phyloP scores from a whole-genome alignment of 2,797 vertebrate genomes.

The Furcifer pardalis region DNA sequence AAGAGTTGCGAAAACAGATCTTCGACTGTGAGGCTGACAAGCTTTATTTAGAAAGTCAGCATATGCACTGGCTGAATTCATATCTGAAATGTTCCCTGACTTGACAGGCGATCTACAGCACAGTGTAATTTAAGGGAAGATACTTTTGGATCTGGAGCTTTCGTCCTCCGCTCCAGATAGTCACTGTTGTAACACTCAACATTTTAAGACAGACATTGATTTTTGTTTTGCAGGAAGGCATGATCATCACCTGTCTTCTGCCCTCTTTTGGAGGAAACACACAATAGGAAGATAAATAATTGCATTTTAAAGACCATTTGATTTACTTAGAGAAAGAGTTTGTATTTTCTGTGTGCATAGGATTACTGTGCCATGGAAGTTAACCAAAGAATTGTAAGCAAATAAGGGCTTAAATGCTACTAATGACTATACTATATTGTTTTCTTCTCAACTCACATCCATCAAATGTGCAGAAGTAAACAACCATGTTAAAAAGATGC shows the following conservation, averaged over 20 bases:
- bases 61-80: conserved; percentile 63
- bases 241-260: conserved; percentile 22
- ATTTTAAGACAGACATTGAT: conserved; percentile 58
- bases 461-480: conserved; percentile 45
- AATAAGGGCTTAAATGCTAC: background rate
- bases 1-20: conserved; percentile 56
- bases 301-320: conserved; percentile 54
- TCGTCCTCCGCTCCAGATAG: conserved; percentile 52
- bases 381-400: conserved; percentile 20
- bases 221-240: conserved; percentile 60
- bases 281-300: conserved; percentile 53
- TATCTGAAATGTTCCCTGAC: conserved; percentile 58
- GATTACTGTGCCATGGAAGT: conserved; percentile 2
- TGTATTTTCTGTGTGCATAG: conserved; percentile 14
- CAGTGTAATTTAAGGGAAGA: conserved; percentile 47
- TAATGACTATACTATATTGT: conserved; percentile 62
- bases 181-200: conserved; percentile 47
- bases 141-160: conserved; percentile 44
- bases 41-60: conserved; percentile 74
- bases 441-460: conserved; percentile 47
- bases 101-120: conserved; percentile 53
- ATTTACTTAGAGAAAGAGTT: conserved; percentile 34
- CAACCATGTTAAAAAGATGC: conserved; percentile 38
- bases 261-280: conserved; percentile 47
- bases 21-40: conserved; percentile 60